Percentiles rank a stretch among this genome's conserved stretches.
Conservation (phyloP, 2,888 invertebrate species). For the Synanthedon formicaeformis region DNA sequence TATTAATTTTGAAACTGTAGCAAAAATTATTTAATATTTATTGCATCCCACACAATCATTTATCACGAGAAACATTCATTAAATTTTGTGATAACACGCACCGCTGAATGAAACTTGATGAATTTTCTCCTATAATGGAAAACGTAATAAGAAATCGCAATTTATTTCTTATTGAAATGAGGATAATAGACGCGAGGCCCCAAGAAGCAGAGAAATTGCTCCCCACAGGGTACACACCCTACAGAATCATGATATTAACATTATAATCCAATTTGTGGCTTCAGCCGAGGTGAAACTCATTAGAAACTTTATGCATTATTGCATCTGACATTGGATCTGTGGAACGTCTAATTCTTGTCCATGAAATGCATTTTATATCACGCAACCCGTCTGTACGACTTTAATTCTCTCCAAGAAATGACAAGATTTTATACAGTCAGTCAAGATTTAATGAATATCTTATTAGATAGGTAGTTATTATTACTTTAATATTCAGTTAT, state of each 20-base stretch:
- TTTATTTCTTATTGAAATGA: conserved; percentile 70
- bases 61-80: conserved; percentile 39
- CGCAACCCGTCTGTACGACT: conserved; percentile 21
- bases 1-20: too few relatives aligned
- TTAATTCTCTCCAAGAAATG: conserved; percentile 29
- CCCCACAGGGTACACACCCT: conserved; percentile 35
- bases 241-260: conserved; percentile 59
- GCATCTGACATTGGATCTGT: conserved; percentile 46
- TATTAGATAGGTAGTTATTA: too few relatives aligned
- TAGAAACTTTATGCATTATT: conserved; percentile 59
- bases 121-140: conserved; percentile 60
- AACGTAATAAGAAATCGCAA: conserved; percentile 68
- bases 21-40: too few relatives aligned
- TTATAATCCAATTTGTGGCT: conserved; percentile 65
- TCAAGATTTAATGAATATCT: too few relatives aligned
- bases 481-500: too few relatives aligned
- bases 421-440: conserved; percentile 27
- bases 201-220: conserved; percentile 48
- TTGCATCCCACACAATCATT: conserved; percentile 5
- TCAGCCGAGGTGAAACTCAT: conserved; percentile 57
- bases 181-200: conserved; percentile 59
- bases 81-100: conserved; percentile 43
- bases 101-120: conserved; percentile 56
- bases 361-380: conserved; percentile 48
- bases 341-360: conserved; percentile 17